A percentile compares a stretch with the other conserved stretches of the same genome.
Evolutionary conservation across 2,888 invertebrate species (phyloP).

Genomic region (Caenorhabditis afra): DNA sequence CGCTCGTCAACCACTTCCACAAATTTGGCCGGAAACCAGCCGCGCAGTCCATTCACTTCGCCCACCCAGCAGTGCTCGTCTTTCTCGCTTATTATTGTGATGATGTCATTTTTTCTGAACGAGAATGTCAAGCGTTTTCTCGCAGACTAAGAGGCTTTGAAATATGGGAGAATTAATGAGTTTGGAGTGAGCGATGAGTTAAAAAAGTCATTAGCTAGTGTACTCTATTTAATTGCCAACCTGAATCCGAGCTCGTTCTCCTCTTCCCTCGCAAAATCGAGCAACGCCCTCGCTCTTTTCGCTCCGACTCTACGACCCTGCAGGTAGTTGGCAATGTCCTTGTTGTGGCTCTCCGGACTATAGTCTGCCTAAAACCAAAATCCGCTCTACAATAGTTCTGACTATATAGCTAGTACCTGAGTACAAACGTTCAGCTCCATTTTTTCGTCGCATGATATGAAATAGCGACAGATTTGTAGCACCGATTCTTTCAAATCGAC

Average conservation of each 20-base stretch:
- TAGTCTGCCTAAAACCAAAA: conserved; percentile 87
- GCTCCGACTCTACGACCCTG: conserved; percentile 91
- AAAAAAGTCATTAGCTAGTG: too few species aligned
- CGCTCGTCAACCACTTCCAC: conserved; percentile 91
- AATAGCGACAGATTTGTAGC: conserved; percentile 93
- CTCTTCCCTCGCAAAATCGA: conserved; percentile 89
- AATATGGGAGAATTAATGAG: too few species aligned
- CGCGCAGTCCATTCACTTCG: conserved; percentile 83
- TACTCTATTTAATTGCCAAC: too few species aligned
- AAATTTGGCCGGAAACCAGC: conserved; percentile 84
- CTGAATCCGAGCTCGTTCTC: conserved; percentile 96
- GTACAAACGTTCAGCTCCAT: conserved; percentile 82
- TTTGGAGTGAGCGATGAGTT: too few species aligned
- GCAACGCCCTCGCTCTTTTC: conserved; percentile 93
- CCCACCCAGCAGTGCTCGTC: conserved; percentile 84
- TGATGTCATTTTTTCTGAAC: conserved; percentile 94
- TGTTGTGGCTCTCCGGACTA: conserved; percentile 93
- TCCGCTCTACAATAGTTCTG: not conserved
- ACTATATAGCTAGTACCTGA: conserved; percentile 55
- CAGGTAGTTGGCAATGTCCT: conserved; percentile 95
- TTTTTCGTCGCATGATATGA: conserved; percentile 92
- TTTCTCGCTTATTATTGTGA: conserved; percentile 86
- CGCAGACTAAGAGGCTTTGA: too few species aligned
- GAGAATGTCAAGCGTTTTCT: too few species aligned
- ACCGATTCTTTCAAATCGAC: conserved; percentile 98